A percentile compares a stretch with the other conserved stretches of the same genome.
Evolutionary conservation across 1,140 invertebrate species (phyloP).

Genomic region (Meloidogyne floridensis): DNA sequence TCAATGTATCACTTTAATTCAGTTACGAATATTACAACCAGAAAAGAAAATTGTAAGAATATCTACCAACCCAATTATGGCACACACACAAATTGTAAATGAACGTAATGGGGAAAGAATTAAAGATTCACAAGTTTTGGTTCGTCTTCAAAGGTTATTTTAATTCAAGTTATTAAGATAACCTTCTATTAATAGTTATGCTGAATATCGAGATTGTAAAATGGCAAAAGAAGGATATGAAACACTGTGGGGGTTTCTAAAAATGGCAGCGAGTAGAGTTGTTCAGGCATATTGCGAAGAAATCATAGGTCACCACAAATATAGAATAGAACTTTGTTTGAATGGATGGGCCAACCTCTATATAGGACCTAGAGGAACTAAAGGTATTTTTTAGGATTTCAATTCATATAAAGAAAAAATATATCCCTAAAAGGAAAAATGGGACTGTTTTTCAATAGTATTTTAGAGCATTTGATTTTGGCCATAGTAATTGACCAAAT

Average conservation of each 20-base stretch:
- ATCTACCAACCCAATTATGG: background rate
- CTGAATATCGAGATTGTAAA: background rate
- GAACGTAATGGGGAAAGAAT: background rate
- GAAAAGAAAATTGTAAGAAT: background rate
- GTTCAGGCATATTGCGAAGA: constrained; percentile 30
- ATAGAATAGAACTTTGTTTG: constrained; percentile 18
- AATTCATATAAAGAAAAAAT: too few relatives aligned
- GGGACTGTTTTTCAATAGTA: too few relatives aligned
- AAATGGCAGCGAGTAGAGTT: constrained; percentile 9
- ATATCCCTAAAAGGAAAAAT: background rate
- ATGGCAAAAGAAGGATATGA: constrained; percentile 12
- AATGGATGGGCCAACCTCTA: constrained; percentile 23
- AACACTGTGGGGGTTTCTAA: background rate
- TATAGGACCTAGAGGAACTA: constrained; percentile 1
- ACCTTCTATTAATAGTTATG: background rate
- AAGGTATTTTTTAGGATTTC: background rate
- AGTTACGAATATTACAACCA: constrained; percentile 25
- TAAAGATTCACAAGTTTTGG: background rate
- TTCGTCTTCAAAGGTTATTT: background rate
- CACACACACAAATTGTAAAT: too few relatives aligned
- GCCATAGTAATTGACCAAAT: too few relatives aligned
- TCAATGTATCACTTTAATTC: background rate
- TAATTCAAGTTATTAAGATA: background rate
- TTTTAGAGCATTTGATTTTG: too few relatives aligned
- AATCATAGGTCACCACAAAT: constrained; percentile 1